Conservation (phyloP, 2,888 invertebrate genomes). For the Drosophila parthenogenetica region DNA sequence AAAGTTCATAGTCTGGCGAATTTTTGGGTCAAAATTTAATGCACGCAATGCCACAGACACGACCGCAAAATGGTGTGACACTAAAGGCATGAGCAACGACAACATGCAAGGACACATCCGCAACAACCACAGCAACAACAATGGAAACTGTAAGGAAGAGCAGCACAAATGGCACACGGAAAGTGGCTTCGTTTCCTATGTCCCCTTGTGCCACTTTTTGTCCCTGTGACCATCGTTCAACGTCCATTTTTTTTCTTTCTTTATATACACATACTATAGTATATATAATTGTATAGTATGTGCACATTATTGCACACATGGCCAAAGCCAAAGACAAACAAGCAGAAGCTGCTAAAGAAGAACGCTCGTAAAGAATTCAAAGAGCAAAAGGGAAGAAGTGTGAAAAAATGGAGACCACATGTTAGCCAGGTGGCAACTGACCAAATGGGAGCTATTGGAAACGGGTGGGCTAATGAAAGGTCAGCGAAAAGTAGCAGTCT, state of each 20-base stretch:
- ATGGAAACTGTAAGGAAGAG: constrained; percentile 1
- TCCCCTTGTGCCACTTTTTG: neutral
- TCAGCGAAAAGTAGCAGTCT: neutral
- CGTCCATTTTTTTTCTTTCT: constrained; percentile 18
- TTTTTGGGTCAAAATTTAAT: constrained; percentile 63
- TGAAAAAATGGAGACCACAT: neutral
- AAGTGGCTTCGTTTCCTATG: constrained; percentile 34
- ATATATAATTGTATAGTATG: neutral
- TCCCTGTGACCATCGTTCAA: neutral
- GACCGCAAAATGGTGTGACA: constrained; percentile 64
- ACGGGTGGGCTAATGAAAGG: neutral
- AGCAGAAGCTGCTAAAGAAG: constrained; percentile 24
- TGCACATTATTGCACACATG: constrained; percentile 35
- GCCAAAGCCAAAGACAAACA: constrained; percentile 37
- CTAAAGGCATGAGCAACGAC: constrained; percentile 31
- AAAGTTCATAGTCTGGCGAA: constrained; percentile 39
- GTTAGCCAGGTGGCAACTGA: neutral
- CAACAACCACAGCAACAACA: constrained; percentile 13
- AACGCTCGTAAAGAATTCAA: neutral
- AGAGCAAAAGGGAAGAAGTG: neutral
- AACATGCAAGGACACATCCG: constrained; percentile 1
- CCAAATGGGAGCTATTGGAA: neutral
- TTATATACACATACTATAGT: constrained; percentile 2
- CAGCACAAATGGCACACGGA: constrained; percentile 46
- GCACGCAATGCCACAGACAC: constrained; percentile 71